Base-by-base conservation (phyloP, 1,140 invertebrate species). In the Tetramorium alpestre region DNA sequence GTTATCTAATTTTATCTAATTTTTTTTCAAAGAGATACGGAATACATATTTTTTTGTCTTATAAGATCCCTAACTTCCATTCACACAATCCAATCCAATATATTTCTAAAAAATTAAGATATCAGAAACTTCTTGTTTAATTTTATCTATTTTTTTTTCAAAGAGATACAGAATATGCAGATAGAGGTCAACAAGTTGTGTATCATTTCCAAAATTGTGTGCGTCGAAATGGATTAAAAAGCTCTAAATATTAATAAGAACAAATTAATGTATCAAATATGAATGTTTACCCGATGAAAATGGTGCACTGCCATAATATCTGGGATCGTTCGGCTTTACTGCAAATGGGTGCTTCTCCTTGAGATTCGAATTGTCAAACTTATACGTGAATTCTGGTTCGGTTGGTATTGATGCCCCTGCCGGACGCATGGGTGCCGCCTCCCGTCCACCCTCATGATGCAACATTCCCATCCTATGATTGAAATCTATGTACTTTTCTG, bases 281-380 rank as follows among this genome's bases (percentile, higher is more conserved):
- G 11, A 64, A 78, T 67, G 28, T 75, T 72, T 80, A 92, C 89
- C 87, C 1, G 67, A 58, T 1, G 33, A 67, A 49, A 90, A 88
- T 10, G 75, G 38, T 7, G 11, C 25, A 0, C 93, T 86, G 41
- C 92, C 75, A 62, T 95, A 95, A 86, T 93, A 96, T 73, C 95
- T 93, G 0, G 94, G 94, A 87, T 96, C 95, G 28, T 95, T 94
- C 2, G 95, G 95, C 13, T 90, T 92, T 6, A 95, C 92, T 0
- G 95, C 95, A 62, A 96, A 96, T 7, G 91, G 92, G 56, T 87
- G 87, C 18, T 91, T 91, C 22, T 94, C 91, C 47, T 89, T 60
- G 22, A 91, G 18, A 65, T 93, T 91, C 16, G 92, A 38, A 0
- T 93, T 75, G 58, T 90, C 85, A 78, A 95, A 95, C 13, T 88